Evolutionary conservation across 1,140 invertebrate species (phyloP), one percentile per base, ranked within the genome.

Genomic region (Dendrolimus kikuchii): DNA sequence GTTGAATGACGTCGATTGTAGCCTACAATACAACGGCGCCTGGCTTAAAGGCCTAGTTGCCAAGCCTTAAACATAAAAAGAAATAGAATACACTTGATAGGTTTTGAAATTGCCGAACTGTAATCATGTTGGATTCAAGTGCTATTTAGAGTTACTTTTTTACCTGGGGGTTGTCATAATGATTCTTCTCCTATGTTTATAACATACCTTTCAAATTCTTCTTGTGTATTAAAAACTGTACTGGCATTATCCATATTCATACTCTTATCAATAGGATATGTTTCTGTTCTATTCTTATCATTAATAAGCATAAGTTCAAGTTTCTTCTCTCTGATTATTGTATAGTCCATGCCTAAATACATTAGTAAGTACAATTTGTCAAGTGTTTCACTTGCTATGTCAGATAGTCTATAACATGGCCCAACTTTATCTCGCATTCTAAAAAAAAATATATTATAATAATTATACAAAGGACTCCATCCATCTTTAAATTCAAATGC

Each of bases 281-380:
- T 74, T 38, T 82, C 77, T 10, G 54, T 66, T 5, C 64, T 64
- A n/a, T 53, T 59, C 59, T 77, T 82, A 5, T 77, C 71, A 54
- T 82, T 57, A 5, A 84, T 48, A 3, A 82, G 54, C 37, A 58
- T 62, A 5, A 80, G 53, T 51, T 86, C 80, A 6, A 86, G 52
- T 9, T 64, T 74, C 37, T 75, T 80, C 2, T 79, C 74, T 38
- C 68, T 70, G 52, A 86, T 74, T 36, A 76, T 56, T 9, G 10
- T 64, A 37, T 68, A 71, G 39, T 80, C 59, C 2, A 82, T 77
- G 0, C 82, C 82, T 5, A 86, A 53, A 49, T 78, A 83, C 75
- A 81, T 81, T 0, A 86, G 52, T 2, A 77, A 48, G 45, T 81
- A 74, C 38, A 86, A 55, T 9, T 74, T 68, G 5, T 76, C 51